These are phyloP conservation scores for Sesamia nonagrioides DNA, from an alignment of 1,140 invertebrate species.

Conservation along the genomic window DNA sequence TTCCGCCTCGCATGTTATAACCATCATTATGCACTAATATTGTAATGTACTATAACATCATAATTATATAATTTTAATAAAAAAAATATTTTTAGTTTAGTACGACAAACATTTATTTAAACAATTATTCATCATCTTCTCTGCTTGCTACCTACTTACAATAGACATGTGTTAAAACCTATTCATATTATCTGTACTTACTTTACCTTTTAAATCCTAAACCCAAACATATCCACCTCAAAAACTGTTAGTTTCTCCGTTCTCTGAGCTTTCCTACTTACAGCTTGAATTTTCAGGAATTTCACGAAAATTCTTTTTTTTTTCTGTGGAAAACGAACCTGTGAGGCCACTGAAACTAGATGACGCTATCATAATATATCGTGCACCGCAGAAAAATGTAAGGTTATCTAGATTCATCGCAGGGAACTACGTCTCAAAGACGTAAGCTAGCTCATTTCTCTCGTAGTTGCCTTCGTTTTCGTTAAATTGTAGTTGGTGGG, in stretches of 20 bases:
- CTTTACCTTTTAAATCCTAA: constrained; percentile 4
- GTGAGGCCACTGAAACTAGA: not conserved
- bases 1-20: not conserved
- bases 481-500: not conserved
- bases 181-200: not conserved
- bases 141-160: too few relatives aligned
- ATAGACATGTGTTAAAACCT: not conserved
- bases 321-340: not conserved
- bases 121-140: too few relatives aligned
- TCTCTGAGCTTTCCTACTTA: not conserved
- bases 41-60: too few relatives aligned
- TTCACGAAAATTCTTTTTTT: constrained; percentile 18
- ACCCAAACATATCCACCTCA: not conserved
- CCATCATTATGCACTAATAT: too few relatives aligned
- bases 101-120: too few relatives aligned
- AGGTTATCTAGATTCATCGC: constrained; percentile 41
- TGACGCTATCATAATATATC: constrained; percentile 21
- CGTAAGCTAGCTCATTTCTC: constrained; percentile 37
- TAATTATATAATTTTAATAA: too few relatives aligned
- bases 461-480: not conserved
- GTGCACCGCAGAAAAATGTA: constrained; percentile 34
- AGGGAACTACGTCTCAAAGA: not conserved
- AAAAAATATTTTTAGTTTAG: too few relatives aligned
- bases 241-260: constrained; percentile 4
- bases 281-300: not conserved